Conservation (phyloP, 2,888 invertebrate species). For the Conomelus anceps region DNA sequence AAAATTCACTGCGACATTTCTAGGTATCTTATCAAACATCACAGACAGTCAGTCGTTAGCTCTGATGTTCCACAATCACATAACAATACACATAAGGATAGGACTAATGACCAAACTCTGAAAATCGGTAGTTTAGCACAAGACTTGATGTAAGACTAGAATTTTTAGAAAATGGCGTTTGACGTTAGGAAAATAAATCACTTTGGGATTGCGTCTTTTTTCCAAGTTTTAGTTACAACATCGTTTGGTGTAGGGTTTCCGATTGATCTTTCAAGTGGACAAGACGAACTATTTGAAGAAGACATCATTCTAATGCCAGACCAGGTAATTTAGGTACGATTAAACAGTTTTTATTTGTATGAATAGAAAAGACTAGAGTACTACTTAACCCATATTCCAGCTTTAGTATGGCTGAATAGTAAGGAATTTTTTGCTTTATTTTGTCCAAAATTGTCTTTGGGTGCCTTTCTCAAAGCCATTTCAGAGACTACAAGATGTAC, state of each 20-base stretch:
- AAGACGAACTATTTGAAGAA: constrained; percentile 20
- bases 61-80: background rate
- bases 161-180: background rate
- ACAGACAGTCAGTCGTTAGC: background rate
- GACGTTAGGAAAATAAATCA: background rate
- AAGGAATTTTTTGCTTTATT: too few species aligned
- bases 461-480: too few species aligned
- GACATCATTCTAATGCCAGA: constrained; percentile 19
- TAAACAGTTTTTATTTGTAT: background rate
- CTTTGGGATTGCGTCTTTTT: background rate
- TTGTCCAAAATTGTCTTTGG: too few species aligned
- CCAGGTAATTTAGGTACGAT: constrained; percentile 3
- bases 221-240: background rate
- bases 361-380: too few species aligned
- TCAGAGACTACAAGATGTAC: too few species aligned
- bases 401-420: too few species aligned
- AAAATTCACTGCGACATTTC: background rate
- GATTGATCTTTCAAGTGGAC: background rate
- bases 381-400: too few species aligned
- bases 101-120: background rate
- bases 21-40: background rate
- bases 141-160: background rate
- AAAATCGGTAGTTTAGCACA: background rate
- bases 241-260: background rate
- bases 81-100: background rate